Percentiles rank a stretch among this genome's conserved stretches.
Conservation (phyloP, 2,113 vertebrate species). For the Ginglymostoma cirratum region DNA sequence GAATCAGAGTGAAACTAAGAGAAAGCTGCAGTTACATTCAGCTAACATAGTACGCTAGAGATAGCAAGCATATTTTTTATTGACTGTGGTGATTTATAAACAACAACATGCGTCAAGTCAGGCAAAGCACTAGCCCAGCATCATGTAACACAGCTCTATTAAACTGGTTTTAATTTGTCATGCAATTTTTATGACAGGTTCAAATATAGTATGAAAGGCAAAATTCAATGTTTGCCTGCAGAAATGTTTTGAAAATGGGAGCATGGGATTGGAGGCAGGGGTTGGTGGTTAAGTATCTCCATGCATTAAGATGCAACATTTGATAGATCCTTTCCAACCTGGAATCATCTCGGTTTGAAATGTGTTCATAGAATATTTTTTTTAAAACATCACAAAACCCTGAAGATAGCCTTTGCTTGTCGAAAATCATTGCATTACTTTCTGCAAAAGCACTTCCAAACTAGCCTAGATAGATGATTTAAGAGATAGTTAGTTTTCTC, state of each 20-base stretch:
- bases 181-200: slow-evolving; percentile 5
- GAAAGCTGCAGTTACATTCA: neutral
- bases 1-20: neutral
- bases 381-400: neutral
- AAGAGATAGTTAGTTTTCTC: neutral
- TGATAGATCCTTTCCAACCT: neutral
- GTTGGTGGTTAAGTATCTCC: neutral
- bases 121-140: neutral
- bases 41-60: neutral
- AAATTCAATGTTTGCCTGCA: neutral
- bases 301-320: neutral
- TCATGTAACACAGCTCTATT: neutral
- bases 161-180: slow-evolving; percentile 14
- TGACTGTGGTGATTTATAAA: neutral
- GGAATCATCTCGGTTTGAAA: neutral
- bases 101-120: neutral
- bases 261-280: neutral
- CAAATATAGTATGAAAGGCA: neutral
- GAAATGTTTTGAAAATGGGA: neutral
- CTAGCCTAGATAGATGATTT: neutral
- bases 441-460: neutral
- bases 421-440: neutral
- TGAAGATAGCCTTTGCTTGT: neutral
- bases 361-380: neutral
- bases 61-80: neutral